Evolutionary conservation across 1,140 invertebrate genomes (phyloP), one percentile per base, ranked within the genome.

Genomic region (Brachionus sp.): DNA sequence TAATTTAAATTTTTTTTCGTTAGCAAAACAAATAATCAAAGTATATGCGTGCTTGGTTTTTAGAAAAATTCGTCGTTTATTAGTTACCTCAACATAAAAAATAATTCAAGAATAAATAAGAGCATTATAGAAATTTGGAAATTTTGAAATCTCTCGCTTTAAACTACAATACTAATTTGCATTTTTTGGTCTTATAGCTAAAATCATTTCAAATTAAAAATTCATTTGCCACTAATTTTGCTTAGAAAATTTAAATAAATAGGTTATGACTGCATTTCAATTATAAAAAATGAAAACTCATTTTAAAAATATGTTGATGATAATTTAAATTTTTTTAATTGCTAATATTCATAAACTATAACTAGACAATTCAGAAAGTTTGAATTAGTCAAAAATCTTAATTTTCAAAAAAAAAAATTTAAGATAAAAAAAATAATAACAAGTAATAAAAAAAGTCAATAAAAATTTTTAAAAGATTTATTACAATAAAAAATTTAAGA

Each of bases 51-150:
- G 33, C 33, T 33, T 33, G 33, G 23, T 66, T 29, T 66, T 66
- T 66, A 66, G 29, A 29, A 33, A n/a, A 33, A 66, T 66, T 66
- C 64, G 64, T 66, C 64, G 64, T 23, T 66, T 66, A 66, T 66
- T 57, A 57, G 64, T 66, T 66, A 66, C 64, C 64, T 66, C 33
- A 66, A 37, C n/a, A 66, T 33, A 66, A n/a, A 37, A 29, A 35
- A 66, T 33, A 66, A 66, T 66, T 66, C 25, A 37, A 66, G n/a
- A 66, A 35, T 33, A 66, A 66, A 66, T 66, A 33, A 33, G 13
- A 66, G 9, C 33, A 33, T 66, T 23, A 66, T 66, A 33, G 29
- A 66, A 66, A 66, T 16, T 37, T 37, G 3, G 10, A 66, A 66
- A 33, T 66, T 33, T 66, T 66, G 7, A 35, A 33, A 33, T 33